A percentile compares a stretch with the other conserved stretches of the same genome.
Conservation (phyloP, 2,113 vertebrate species). For the Alexandromys fortis region DNA sequence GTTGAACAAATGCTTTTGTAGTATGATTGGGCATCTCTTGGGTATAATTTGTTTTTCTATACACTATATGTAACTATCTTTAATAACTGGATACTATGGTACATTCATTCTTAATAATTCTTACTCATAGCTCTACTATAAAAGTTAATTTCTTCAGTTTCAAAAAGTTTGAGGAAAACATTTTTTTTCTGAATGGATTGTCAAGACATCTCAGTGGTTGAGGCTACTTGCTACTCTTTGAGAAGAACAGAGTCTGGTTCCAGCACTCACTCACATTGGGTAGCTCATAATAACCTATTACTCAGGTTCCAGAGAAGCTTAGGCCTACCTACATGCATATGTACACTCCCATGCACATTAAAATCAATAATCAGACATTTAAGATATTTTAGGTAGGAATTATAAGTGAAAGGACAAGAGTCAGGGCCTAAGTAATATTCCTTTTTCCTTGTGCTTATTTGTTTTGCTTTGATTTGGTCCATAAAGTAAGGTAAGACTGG, state of each 20-base stretch:
- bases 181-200: neutral
- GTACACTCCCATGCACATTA: neutral
- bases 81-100: neutral
- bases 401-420: neutral
- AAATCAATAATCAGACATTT: neutral
- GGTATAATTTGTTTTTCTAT: neutral
- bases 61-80: fast-evolving
- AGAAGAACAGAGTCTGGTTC: neutral
- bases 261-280: neutral
- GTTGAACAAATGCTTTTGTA: too few species aligned
- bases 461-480: neutral
- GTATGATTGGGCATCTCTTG: too few species aligned
- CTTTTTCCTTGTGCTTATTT: neutral
- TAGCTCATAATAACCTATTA: neutral
- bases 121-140: neutral
- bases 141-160: neutral
- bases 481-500: neutral
- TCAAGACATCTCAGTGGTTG: neutral
- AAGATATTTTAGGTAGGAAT: neutral
- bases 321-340: neutral
- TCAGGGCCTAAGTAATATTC: neutral
- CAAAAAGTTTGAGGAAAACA: neutral
- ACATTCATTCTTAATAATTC: neutral
- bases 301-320: neutral
- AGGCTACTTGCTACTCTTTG: neutral